A percentile compares a stretch with the other conserved stretches of the same genome.
phyloP scores from a whole-genome alignment of 2,797 vertebrate species.

The Antrozous pallidus region DNA sequence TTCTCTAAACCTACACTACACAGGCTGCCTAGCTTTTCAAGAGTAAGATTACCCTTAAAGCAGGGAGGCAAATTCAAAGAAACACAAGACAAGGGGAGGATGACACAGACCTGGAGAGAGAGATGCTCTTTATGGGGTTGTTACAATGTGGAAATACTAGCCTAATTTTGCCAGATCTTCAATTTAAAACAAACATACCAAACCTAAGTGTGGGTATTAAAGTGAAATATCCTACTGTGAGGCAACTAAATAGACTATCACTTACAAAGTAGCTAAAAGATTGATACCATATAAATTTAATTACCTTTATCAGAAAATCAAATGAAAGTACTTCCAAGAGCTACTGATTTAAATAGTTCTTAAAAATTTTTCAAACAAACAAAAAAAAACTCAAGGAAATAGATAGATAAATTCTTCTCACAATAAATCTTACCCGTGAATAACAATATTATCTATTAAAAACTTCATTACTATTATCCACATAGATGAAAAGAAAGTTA shows the following conservation, averaged over 20 bases:
- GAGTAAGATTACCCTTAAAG: neutral
- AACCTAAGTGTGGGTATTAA: neutral
- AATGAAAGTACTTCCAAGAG: neutral
- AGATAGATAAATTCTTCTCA: conserved; percentile 2
- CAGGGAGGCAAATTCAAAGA: neutral
- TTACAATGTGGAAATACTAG: neutral
- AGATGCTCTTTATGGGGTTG: neutral
- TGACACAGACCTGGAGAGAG: neutral
- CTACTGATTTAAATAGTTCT: neutral
- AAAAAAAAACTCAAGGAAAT: neutral
- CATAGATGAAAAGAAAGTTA: neutral
- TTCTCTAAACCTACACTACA: neutral
- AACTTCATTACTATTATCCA: neutral
- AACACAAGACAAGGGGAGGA: neutral
- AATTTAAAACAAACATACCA: neutral
- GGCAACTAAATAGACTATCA: conserved; percentile 25
- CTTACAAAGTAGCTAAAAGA: conserved; percentile 3
- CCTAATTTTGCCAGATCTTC: neutral
- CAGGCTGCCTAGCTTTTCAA: neutral
- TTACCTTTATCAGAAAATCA: conserved; percentile 20
- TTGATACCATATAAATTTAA: neutral
- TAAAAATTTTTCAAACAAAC: neutral
- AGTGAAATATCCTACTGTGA: conserved; percentile 1
- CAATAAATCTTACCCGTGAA: neutral
- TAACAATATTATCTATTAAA: neutral